Conservation (phyloP, 2,113 vertebrate species). For the Spheniscus mendiculus region DNA sequence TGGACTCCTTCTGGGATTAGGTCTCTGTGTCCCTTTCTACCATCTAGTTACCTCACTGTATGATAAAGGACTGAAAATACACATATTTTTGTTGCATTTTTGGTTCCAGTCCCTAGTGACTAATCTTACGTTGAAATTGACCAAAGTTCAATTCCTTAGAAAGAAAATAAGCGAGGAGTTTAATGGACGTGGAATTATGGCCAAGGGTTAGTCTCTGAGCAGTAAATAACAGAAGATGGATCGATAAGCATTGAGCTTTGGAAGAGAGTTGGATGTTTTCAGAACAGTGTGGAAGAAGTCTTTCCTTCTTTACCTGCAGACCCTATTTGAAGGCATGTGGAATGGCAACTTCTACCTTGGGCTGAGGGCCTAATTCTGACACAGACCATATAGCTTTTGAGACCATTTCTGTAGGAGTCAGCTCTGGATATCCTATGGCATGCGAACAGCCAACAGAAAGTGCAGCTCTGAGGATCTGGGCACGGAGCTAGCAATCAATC, state of each 20-base stretch:
- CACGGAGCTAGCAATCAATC: not conserved
- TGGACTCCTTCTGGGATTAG: not conserved
- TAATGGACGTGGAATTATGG: not conserved
- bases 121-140: not conserved
- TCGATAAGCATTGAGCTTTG: not conserved
- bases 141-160: not conserved
- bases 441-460: not conserved
- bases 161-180: not conserved
- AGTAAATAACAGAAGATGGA: not conserved
- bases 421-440: not conserved
- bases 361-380: not conserved
- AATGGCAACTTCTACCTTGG: not conserved
- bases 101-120: not conserved
- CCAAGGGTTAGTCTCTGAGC: not conserved
- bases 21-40: not conserved
- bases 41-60: not conserved
- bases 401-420: not conserved
- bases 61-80: not conserved
- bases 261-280: not conserved
- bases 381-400: not conserved
- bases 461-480: not conserved
- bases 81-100: not conserved
- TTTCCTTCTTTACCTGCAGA: not conserved
- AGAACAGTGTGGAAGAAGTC: not conserved
- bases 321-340: not conserved